Base-by-base conservation (phyloP, 2,113 vertebrate species). In the Symphodus melops region DNA sequence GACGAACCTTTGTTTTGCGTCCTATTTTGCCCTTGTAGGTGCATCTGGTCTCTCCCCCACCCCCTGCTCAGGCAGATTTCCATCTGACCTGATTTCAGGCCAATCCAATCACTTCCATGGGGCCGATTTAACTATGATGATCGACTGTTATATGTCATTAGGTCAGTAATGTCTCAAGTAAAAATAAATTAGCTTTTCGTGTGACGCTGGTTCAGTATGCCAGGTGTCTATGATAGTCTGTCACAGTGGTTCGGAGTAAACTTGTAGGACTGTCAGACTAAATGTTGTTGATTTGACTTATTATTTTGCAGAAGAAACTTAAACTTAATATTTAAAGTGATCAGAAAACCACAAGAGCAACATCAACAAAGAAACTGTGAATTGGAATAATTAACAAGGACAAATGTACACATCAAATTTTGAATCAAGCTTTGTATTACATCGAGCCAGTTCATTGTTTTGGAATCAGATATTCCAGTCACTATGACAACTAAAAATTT, bases 61-160 rank as follows among this genome's bases (percentile, higher is more conserved):
- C 8, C 48, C 17, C 17, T n/a, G n/a, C n/a, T n/a, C n/a, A n/a
- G n/a, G 9, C 48, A 9, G 48, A n/a, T 12, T 44, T 44, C 7
- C 48, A n/a, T 49, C 42, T n/a, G 48, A 49, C 48, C 48, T 49
- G 48, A 49, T n/a, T 48, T n/a, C 48, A 49, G 48, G 48, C n/a
- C 48, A 49, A 6, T 6, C 7, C 19, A 9, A 8, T 49, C 7
- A n/a, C 48, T 16, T 49, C 17, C 48, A 49, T n/a, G 19, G 0
- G 46, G 14, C 46, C 14, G 42, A 44, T 17, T 17, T 17, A 17
- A 48, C 44, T 48, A 17, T 16, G 16, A 48, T 48, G 14, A 48
- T 12, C 20, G 48, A 20, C 13, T 44, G 4, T 1, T 44, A 10
- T 41, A 41, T 14, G 42, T 14, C 13, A 44, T 12, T 51, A n/a